Base-by-base conservation (phyloP, 2,797 vertebrate genomes). In the Benthosema pterotum region DNA sequence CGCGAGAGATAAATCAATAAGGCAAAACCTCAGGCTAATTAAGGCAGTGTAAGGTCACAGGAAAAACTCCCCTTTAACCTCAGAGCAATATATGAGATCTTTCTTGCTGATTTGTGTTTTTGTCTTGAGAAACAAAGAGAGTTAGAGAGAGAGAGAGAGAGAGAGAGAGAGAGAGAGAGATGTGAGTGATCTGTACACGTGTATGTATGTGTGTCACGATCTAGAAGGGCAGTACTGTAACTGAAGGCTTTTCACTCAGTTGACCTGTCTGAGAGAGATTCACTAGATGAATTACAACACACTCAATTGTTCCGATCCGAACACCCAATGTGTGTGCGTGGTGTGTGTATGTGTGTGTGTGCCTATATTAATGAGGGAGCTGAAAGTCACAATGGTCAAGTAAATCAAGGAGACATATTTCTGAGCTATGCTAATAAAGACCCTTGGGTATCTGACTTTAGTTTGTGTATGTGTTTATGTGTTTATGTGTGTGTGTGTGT, bases 361-460 rank as follows among this genome's bases (percentile, higher is more conserved):
- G 25, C 22, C 17, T 12, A 49, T 52, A 32, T 52, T 52, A 18
- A 61, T 51, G 13, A 52, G 12, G 59, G 50, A 49, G 17, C 8
- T 61, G 49, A 61, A 61, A 42, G 59, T 61, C 59, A 52, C 38
- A 42, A 49, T 42, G 7, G 59, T 51, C 28, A 60, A 60, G 48
- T 51, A 6, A 49, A 52, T 49, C 28, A 51, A 60, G 43, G 56
- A 58, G 42, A 58, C 1, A 46, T 45, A 43, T 60, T 43, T 42
- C n/a, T 22, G 48, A 12, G 48, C 17, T 18, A 58, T 14, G n/a
- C 18, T 57, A 56, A 57, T 45, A 19, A 13, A 57, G 56, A 25
- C 56, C 17, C 56, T 14, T 9, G 56, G 16, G 43, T 38, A 38
- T 38, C 11, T 38, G 42, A n/a, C 47, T 49, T 57, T 45, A 3